phyloP scores from a whole-genome alignment of 2,888 invertebrate genomes.

The Falcaria lacertinaria region DNA sequence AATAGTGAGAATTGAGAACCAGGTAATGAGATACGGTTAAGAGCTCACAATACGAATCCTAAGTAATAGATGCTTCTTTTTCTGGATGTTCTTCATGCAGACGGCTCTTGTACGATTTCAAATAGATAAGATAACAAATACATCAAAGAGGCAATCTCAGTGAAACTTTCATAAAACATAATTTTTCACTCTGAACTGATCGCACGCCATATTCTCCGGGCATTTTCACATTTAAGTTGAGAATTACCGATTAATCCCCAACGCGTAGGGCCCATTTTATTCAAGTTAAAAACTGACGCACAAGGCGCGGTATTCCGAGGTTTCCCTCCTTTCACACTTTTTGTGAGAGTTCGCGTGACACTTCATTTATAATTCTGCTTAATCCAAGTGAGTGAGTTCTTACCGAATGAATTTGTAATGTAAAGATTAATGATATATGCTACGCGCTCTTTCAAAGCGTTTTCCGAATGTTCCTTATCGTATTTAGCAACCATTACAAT shows the following conservation, averaged over 20 bases:
- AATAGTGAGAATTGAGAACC: too few relatives aligned
- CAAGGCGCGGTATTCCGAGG: constrained; percentile 46
- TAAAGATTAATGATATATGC: constrained; percentile 72
- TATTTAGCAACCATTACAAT: constrained; percentile 43
- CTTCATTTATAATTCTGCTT: constrained; percentile 77
- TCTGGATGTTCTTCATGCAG: too few relatives aligned
- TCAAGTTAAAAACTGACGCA: constrained; percentile 61
- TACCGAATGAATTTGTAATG: constrained; percentile 77
- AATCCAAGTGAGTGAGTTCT: constrained; percentile 75
- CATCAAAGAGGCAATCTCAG: too few relatives aligned
- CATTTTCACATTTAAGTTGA: constrained; percentile 35
- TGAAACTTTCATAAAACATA: constrained; percentile 8
- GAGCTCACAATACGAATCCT: too few relatives aligned
- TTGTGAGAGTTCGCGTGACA: constrained; percentile 67
- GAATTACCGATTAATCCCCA: constrained; percentile 51
- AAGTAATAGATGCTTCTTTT: too few relatives aligned
- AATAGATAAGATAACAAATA: too few relatives aligned
- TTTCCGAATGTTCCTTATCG: constrained; percentile 46
- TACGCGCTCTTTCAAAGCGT: constrained; percentile 51
- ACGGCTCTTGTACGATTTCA: too few relatives aligned
- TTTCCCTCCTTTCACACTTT: constrained; percentile 65
- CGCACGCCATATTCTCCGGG: constrained; percentile 14
- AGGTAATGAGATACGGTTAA: too few relatives aligned
- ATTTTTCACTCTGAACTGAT: too few relatives aligned
- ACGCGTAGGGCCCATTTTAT: constrained; percentile 47